phyloP scores from a whole-genome alignment of 2,113 vertebrate genomes.

The Puntigrus tetrazona region DNA sequence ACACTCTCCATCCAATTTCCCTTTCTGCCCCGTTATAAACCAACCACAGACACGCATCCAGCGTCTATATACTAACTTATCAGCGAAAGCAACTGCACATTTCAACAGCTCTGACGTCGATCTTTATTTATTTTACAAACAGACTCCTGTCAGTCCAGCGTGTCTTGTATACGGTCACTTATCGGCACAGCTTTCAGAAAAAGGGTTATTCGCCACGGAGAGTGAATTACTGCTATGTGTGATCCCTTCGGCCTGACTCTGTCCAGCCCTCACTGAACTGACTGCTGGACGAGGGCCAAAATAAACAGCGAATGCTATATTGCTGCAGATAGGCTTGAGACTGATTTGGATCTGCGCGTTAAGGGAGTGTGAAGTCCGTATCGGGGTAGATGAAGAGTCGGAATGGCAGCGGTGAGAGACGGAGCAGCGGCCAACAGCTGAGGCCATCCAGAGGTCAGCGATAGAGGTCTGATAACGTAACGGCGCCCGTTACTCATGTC shows the following conservation, averaged over 20 bases:
- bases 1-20: background rate
- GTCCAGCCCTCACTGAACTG: constrained; percentile 1
- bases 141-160: constrained; percentile 5
- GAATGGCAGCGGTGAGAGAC: constrained; percentile 26
- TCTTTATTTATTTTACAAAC: constrained; percentile 42
- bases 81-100: background rate
- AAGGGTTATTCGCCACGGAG: background rate
- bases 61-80: background rate
- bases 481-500: constrained; percentile 7
- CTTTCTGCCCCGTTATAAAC: background rate
- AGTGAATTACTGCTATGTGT: background rate
- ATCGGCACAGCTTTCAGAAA: constrained; percentile 15
- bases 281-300: constrained; percentile 41
- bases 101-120: background rate
- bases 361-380: constrained; percentile 39
- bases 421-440: background rate
- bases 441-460: constrained; percentile 40
- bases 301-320: constrained; percentile 31
- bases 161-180: constrained; percentile 16
- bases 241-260: background rate
- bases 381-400: constrained; percentile 19
- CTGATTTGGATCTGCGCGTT: constrained; percentile 40
- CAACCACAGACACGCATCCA: background rate
- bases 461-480: constrained; percentile 32
- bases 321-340: constrained; percentile 16